A percentile compares a stretch with the other conserved stretches of the same genome.
Evolutionary conservation across 2,888 invertebrate genomes (phyloP).

Genomic region (Hypercompe scribonia): DNA sequence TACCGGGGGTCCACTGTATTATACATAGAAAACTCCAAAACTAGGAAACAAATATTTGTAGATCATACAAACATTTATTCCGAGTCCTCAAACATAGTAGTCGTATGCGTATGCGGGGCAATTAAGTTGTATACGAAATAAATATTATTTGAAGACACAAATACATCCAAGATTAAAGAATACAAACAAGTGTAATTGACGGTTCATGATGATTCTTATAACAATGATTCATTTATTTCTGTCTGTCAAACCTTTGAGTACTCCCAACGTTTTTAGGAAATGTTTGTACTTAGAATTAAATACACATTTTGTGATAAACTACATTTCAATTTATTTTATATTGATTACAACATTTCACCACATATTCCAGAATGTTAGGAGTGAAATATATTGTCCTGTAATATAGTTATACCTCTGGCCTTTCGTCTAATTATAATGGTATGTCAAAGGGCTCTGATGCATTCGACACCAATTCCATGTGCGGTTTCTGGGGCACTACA

Average conservation of each 20-base stretch:
- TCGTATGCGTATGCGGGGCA: too few species aligned
- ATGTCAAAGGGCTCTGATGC: conserved; percentile 2
- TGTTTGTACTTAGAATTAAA: not conserved
- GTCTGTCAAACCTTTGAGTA: not conserved
- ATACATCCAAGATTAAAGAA: not conserved
- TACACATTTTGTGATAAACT: not conserved
- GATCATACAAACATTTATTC: too few species aligned
- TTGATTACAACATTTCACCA: not conserved
- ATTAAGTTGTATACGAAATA: too few species aligned
- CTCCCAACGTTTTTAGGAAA: not conserved
- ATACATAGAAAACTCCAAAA: too few species aligned
- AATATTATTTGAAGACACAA: not conserved
- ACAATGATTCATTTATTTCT: not conserved
- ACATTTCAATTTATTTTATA: not conserved
- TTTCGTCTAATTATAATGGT: conserved; percentile 10
- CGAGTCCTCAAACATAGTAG: too few species aligned
- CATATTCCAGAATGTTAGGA: not conserved
- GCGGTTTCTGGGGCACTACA: conserved; percentile 5
- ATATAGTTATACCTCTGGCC: conserved; percentile 1
- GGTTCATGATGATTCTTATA: not conserved
- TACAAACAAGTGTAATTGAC: not conserved
- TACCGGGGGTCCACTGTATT: too few species aligned
- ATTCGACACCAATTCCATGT: conserved; percentile 11
- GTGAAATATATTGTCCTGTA: not conserved
- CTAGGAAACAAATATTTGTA: too few species aligned